These are phyloP conservation scores for Idaea straminata DNA, from an alignment of 2,888 invertebrate species.

Conservation along the genomic window DNA sequence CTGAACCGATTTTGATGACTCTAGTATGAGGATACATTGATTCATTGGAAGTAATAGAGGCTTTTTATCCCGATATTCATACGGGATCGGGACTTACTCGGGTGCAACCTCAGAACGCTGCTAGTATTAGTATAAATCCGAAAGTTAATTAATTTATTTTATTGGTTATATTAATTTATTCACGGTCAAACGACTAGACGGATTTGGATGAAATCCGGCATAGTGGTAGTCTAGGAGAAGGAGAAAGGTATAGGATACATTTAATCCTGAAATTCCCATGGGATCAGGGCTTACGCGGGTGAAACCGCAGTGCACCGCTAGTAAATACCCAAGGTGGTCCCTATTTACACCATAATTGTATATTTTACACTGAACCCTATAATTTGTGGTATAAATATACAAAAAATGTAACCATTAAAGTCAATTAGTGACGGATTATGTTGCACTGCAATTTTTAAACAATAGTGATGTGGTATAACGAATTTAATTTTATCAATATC, in stretches of 20 bases:
- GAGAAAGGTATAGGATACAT: not conserved
- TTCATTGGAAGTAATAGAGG: no score
- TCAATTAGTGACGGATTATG: constrained; percentile 27
- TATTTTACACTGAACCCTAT: constrained; percentile 21
- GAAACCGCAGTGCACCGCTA: no score
- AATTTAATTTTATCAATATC: constrained; percentile 15
- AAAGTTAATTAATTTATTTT: no score
- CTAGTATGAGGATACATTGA: no score
- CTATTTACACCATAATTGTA: constrained; percentile 24
- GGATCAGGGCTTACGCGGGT: no score
- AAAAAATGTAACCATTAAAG: constrained; percentile 26
- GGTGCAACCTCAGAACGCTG: no score
- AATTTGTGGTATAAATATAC: constrained; percentile 31
- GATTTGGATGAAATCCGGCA: not conserved
- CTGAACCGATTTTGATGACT: no score
- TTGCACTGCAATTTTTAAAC: constrained; percentile 24
- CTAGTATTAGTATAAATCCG: no score
- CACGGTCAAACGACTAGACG: not conserved
- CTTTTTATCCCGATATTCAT: no score
- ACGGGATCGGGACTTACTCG: no score
- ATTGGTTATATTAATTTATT: not conserved
- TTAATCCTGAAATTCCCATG: no score
- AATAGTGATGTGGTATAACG: constrained; percentile 16
- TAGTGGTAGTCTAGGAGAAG: not conserved
- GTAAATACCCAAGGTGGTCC: constrained; percentile 25